Evolutionary conservation across 30 jellyfish, hydroid and myxozoan species (phyloP).

Genomic region (Aurelia aurita complex sp. Pacific): DNA sequence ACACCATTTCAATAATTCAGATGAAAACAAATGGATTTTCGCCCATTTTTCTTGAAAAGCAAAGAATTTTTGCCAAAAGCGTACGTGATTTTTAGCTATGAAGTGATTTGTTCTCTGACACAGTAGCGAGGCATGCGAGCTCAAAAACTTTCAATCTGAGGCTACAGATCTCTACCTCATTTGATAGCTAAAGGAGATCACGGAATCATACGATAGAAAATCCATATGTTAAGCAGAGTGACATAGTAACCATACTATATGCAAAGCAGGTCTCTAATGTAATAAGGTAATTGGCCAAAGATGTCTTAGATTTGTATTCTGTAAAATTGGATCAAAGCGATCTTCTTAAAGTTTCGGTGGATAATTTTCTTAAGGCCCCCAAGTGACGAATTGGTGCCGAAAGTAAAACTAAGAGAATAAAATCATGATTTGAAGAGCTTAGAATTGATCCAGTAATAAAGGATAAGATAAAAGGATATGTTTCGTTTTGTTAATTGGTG

Average conservation of each 20-base stretch:
- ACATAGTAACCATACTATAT: not conserved
- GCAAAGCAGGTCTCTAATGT: conserved; percentile 13
- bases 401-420: conserved; percentile 51
- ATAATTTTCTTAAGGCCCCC: conserved; percentile 75
- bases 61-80: too few relatives aligned
- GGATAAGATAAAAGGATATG: conserved; percentile 53
- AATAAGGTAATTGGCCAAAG: conserved; percentile 35
- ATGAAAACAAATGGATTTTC: too few relatives aligned
- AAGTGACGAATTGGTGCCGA: conserved; percentile 73
- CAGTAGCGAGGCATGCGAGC: too few relatives aligned
- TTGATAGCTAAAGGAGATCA: too few relatives aligned
- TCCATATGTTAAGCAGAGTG: conserved; percentile 30
- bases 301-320: conserved; percentile 43
- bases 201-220: too few relatives aligned
- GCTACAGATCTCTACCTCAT: too few relatives aligned
- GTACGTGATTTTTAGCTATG: too few relatives aligned
- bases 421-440: conserved; percentile 65
- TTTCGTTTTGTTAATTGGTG: conserved; percentile 69
- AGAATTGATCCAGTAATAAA: conserved; percentile 46
- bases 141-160: too few relatives aligned
- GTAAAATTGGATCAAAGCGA: conserved; percentile 64
- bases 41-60: too few relatives aligned
- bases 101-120: too few relatives aligned
- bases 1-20: too few relatives aligned
- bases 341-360: conserved; percentile 59